Conservation (phyloP, 2,888 invertebrate species). For the Galerucella pusilla region DNA sequence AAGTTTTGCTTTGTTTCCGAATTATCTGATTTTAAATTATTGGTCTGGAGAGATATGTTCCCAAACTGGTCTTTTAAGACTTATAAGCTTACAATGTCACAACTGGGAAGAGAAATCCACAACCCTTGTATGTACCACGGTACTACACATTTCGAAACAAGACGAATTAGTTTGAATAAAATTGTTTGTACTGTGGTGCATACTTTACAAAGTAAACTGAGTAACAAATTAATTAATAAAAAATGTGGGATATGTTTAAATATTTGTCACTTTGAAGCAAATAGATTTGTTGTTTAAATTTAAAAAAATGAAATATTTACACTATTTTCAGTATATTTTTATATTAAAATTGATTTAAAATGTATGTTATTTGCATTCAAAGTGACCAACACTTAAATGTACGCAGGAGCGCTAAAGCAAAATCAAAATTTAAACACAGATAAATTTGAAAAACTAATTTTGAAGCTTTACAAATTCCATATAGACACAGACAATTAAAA, state of each 20-base stretch:
- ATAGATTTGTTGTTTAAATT: neutral
- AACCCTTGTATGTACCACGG: constrained; percentile 48
- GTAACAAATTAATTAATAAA: constrained; percentile 22
- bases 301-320: neutral
- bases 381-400: constrained; percentile 13
- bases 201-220: constrained; percentile 43
- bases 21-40: no score
- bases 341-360: neutral
- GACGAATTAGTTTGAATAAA: constrained; percentile 11
- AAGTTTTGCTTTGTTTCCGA: no score
- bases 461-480: neutral
- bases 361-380: constrained; percentile 4
- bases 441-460: neutral
- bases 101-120: constrained; percentile 46
- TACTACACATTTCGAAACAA: constrained; percentile 32
- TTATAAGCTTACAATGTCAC: constrained; percentile 56
- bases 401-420: neutral
- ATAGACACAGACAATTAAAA: neutral
- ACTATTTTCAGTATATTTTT: neutral
- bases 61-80: constrained; percentile 38
- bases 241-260: constrained; percentile 28
- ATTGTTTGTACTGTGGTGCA: constrained; percentile 48
- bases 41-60: neutral
- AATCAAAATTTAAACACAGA: neutral
- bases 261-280: neutral